phyloP scores from a whole-genome alignment of 1,140 invertebrate genomes.

The Zaprionus ornatus region DNA sequence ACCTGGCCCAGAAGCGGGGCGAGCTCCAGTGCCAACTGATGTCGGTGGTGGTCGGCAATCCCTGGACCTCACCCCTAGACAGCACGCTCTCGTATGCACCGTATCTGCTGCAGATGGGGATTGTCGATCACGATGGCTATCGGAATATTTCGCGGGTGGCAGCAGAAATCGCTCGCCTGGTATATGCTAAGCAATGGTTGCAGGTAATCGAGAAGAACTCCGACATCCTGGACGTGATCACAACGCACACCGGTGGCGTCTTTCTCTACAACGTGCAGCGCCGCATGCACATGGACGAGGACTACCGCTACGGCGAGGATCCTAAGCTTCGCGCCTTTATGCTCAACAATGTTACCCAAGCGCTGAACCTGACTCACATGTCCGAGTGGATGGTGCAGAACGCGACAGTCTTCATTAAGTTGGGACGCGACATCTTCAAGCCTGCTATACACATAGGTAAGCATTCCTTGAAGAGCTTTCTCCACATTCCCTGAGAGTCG shows the following conservation, averaged over 20 bases:
- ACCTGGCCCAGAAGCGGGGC: conserved; percentile 87
- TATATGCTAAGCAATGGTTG: conserved; percentile 85
- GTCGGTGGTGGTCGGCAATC: conserved; percentile 92
- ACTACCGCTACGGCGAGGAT: conserved; percentile 73
- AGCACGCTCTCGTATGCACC: conserved; percentile 92
- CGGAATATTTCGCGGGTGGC: conserved; percentile 83
- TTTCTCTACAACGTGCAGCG: conserved; percentile 66
- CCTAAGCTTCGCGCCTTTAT: conserved; percentile 86
- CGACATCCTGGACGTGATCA: conserved; percentile 49
- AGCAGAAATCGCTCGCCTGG: conserved; percentile 84
- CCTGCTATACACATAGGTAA: conserved; percentile 89
- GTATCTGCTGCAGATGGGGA: conserved; percentile 85
- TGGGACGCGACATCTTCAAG: conserved; percentile 92
- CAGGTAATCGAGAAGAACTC: conserved; percentile 83
- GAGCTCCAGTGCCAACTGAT: conserved; percentile 89
- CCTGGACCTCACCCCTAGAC: conserved; percentile 94
- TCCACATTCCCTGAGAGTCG: not conserved
- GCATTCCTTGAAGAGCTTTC: conserved; percentile 6
- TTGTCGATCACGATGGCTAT: conserved; percentile 87
- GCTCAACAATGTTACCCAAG: conserved; percentile 88
- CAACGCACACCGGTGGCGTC: conserved; percentile 40
- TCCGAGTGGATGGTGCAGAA: conserved; percentile 87
- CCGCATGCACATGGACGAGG: conserved; percentile 49
- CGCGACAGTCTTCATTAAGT: conserved; percentile 86
- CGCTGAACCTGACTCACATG: conserved; percentile 86